phyloP scores from a whole-genome alignment of 1,140 invertebrate species.

The Chymomyza costata region DNA sequence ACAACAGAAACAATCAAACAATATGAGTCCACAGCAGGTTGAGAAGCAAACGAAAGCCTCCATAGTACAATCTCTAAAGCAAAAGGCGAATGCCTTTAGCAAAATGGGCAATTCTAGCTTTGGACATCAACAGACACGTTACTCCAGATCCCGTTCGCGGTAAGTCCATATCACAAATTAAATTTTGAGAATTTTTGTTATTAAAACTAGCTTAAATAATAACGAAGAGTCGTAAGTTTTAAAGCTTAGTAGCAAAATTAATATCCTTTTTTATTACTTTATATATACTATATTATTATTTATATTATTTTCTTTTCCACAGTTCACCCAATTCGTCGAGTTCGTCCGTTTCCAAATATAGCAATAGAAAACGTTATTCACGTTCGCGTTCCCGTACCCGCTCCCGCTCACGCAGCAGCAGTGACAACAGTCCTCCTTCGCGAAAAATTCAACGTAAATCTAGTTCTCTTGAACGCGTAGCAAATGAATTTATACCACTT shows the following conservation, averaged over 20 bases:
- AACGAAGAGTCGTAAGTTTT: too few relatives aligned
- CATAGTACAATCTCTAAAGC: constrained; percentile 48
- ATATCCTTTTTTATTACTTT: too few relatives aligned
- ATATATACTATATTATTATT: not conserved
- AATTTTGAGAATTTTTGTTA: not conserved
- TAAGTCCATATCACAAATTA: constrained; percentile 27
- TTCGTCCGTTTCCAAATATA: constrained; percentile 57
- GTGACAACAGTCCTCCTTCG: constrained; percentile 46
- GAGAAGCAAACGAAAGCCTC: constrained; percentile 23
- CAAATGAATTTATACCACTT: constrained; percentile 58
- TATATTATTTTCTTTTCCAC: constrained; percentile 11
- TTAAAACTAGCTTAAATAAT: not conserved
- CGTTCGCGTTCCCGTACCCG: constrained; percentile 53
- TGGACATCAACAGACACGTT: constrained; percentile 34
- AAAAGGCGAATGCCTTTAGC: constrained; percentile 49
- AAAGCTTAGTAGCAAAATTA: too few relatives aligned
- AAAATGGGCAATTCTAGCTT: constrained; percentile 39
- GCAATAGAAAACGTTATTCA: constrained; percentile 49
- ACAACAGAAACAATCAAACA: constrained; percentile 32
- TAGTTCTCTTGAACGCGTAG: constrained; percentile 42
- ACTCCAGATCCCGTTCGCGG: constrained; percentile 66
- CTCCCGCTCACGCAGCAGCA: constrained; percentile 58
- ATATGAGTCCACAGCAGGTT: constrained; percentile 11
- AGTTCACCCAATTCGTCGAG: constrained; percentile 46
- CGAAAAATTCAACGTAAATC: constrained; percentile 60